Evolutionary conservation across 2,888 invertebrate genomes (phyloP).

Genomic region (Drosophila rubida): DNA sequence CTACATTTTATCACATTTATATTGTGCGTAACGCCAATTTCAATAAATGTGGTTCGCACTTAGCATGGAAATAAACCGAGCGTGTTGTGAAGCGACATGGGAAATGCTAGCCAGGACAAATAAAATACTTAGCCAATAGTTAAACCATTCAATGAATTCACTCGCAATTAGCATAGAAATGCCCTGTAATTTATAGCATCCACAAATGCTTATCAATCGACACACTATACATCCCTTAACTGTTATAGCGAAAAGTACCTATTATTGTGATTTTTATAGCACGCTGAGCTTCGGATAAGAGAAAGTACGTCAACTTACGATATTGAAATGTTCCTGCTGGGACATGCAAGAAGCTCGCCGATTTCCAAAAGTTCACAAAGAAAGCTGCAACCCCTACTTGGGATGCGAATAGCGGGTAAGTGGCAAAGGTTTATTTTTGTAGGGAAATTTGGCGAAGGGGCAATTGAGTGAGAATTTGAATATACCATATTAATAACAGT

Average conservation of each 20-base stretch:
- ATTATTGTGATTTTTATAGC: background rate
- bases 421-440: slow-evolving; percentile 1
- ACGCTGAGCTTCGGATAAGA: background rate
- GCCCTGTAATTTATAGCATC: background rate
- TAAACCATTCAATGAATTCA: background rate
- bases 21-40: too few relatives aligned
- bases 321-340: background rate
- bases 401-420: slow-evolving; percentile 14
- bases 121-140: background rate
- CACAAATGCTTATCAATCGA: too few relatives aligned
- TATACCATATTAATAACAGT: background rate
- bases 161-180: background rate
- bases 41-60: background rate
- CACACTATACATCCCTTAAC: background rate
- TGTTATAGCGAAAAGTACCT: background rate
- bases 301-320: slow-evolving; percentile 15
- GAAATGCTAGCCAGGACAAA: background rate
- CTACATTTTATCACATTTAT: slow-evolving; percentile 7
- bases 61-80: background rate
- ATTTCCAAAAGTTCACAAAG: background rate
- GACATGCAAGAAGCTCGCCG: background rate
- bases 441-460: slow-evolving; percentile 7
- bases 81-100: too few relatives aligned
- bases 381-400: slow-evolving; percentile 12
- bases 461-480: slow-evolving; percentile 13